Evolutionary conservation across 2,113 vertebrate species (phyloP), one percentile per base, ranked within the genome.

Genomic region (Hiodon tergisus): DNA sequence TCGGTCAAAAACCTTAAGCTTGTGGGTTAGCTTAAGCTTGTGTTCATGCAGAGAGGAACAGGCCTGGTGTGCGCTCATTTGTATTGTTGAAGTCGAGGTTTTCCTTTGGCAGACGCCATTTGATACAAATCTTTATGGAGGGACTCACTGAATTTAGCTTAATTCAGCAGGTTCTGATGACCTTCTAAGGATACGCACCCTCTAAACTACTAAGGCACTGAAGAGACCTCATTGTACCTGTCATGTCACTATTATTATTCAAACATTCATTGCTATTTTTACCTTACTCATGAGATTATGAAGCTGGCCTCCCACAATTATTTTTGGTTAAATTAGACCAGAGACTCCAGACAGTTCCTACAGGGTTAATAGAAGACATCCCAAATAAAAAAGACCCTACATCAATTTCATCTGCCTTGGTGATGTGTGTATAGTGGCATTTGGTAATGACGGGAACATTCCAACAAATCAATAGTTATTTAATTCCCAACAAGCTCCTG

Each of bases 401-500:
- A 91, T 91, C 90, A 89, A 90, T 93, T 94, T 89, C 89, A 83
- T 91, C 87, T 82, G 91, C 82, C 81, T 83, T 83, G 84, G 89
- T 93, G 93, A 93, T 91, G 91, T 46, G 58, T 90, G 88, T 89
- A 92, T 90, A 91, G 89, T 91, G 90, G 93, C 93, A 93, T 95
- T 94, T 94, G 85, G 90, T 94, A 94, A 94, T 94, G 94, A 94
- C 92, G 92, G 90, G 91, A 93, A 94, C 92, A 93, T 94, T 92
- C 93, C 90, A 91, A 90, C 88, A 90, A 94, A 95, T 95, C 93
- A 87, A 95, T 95, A 93, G 92, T 95, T 94, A 94, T 94, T 95
- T 94, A 94, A 95, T 94, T 95, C 93, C 88, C 92, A 93, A 92
- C 92, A 92, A 94, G 92, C 92, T 93, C 92, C 88, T 77, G 76